Conservation (phyloP, 2,888 invertebrate species). For the Meteorus cinctellus region DNA sequence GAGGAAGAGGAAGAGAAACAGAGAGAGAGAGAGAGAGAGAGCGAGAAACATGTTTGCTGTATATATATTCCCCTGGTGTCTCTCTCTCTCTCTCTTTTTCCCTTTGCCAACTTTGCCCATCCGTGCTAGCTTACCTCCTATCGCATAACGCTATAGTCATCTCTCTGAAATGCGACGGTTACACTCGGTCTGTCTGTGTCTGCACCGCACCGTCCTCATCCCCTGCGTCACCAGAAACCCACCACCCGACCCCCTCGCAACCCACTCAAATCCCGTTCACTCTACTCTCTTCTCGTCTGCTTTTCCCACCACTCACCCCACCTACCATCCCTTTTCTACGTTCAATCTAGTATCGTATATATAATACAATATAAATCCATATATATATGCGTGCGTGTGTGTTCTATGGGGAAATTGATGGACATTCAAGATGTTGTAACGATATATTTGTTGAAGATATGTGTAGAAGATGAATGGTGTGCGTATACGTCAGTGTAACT, state of each 20-base stretch:
- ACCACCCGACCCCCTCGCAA: conserved; percentile 19
- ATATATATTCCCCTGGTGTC: conserved; percentile 39
- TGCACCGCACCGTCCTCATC: conserved; percentile 48
- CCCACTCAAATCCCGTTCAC: conserved; percentile 23
- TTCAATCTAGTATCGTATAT: neutral
- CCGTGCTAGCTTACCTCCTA: conserved; percentile 59
- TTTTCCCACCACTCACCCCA: conserved; percentile 42
- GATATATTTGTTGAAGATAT: neutral
- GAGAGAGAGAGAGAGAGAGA: conserved; percentile 20
- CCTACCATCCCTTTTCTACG: conserved; percentile 44
- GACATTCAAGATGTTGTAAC: neutral
- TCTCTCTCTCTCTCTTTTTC: conserved; percentile 46
- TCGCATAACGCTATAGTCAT: conserved; percentile 65
- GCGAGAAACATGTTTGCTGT: conserved; percentile 67
- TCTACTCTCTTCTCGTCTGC: conserved; percentile 38
- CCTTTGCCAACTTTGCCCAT: conserved; percentile 39
- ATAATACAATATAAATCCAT: neutral
- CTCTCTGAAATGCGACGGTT: conserved; percentile 68
- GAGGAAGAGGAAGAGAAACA: conserved; percentile 14
- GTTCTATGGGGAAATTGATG: neutral
- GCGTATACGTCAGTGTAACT: neutral
- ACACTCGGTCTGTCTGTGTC: conserved; percentile 55
- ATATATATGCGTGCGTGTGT: neutral
- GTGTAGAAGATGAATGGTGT: neutral
- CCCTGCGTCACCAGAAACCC: conserved; percentile 39